Evolutionary conservation across 1,140 invertebrate species (phyloP).

Genomic region (Eueides isabella): DNA sequence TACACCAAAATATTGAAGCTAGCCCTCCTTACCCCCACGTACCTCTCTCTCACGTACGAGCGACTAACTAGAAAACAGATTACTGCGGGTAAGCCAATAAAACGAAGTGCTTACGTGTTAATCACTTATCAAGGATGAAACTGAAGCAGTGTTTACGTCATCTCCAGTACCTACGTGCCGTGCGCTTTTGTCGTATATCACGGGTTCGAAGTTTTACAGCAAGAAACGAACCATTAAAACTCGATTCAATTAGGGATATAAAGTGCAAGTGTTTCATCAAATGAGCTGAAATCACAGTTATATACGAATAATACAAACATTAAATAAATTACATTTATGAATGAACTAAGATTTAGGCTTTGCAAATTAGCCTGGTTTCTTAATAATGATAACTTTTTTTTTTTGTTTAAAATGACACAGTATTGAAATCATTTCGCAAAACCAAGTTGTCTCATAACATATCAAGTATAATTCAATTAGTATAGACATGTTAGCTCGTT

Average conservation of each 20-base stretch:
- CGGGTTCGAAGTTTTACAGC: background rate
- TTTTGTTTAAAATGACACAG: too few species aligned
- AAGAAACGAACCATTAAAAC: background rate
- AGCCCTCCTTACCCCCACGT: too few species aligned
- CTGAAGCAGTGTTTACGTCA: constrained; percentile 14
- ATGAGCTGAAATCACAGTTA: too few species aligned
- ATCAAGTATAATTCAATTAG: background rate
- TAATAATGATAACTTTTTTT: too few species aligned
- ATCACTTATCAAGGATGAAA: constrained; percentile 18
- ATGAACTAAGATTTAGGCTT: too few species aligned
- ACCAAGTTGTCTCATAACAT: background rate
- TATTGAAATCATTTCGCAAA: background rate
- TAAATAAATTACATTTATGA: too few species aligned
- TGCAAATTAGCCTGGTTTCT: too few species aligned
- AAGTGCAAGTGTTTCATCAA: too few species aligned
- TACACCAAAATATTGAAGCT: background rate
- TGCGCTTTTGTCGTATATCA: background rate
- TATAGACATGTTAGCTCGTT: background rate
- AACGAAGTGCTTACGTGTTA: constrained; percentile 18
- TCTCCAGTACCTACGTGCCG: background rate
- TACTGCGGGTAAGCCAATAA: constrained; percentile 35
- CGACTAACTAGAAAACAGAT: constrained; percentile 7
- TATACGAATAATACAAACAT: too few species aligned
- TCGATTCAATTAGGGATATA: too few species aligned
- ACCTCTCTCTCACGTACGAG: too few species aligned